Conservation (phyloP, 2,888 invertebrate genomes). For the Trissonchulus sp. region DNA sequence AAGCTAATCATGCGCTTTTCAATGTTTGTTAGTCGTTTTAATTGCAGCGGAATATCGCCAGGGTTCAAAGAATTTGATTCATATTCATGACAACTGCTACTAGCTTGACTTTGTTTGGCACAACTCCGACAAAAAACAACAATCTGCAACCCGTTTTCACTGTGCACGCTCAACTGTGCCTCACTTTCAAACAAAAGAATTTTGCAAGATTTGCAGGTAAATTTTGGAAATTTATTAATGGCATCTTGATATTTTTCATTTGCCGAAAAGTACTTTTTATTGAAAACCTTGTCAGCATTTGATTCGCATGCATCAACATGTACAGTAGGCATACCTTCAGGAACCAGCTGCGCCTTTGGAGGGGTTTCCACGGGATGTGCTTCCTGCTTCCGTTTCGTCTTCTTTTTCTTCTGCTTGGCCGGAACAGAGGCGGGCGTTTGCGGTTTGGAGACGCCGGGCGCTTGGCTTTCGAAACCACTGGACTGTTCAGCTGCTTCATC, state of each 20-base stretch:
- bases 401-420: background rate
- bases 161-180: background rate
- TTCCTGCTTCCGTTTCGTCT: background rate
- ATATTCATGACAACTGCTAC: background rate
- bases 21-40: background rate
- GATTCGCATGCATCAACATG: too few relatives aligned
- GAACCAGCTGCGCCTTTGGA: too few relatives aligned
- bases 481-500: background rate
- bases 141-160: too few relatives aligned
- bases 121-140: background rate
- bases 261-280: background rate
- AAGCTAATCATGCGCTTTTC: slow-evolving; percentile 5
- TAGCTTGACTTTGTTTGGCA: background rate
- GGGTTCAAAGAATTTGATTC: background rate
- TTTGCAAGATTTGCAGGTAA: background rate
- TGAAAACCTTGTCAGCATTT: too few relatives aligned
- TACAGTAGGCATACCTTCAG: too few relatives aligned
- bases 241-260: background rate
- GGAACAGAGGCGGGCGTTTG: background rate
- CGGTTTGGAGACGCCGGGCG: too few relatives aligned
- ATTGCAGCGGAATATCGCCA: background rate
- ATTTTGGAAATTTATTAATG: background rate
- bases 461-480: too few relatives aligned
- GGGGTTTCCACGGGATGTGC: too few relatives aligned
- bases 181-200: background rate